Conservation (phyloP, 2,797 vertebrate species). For the Tinamus major region DNA sequence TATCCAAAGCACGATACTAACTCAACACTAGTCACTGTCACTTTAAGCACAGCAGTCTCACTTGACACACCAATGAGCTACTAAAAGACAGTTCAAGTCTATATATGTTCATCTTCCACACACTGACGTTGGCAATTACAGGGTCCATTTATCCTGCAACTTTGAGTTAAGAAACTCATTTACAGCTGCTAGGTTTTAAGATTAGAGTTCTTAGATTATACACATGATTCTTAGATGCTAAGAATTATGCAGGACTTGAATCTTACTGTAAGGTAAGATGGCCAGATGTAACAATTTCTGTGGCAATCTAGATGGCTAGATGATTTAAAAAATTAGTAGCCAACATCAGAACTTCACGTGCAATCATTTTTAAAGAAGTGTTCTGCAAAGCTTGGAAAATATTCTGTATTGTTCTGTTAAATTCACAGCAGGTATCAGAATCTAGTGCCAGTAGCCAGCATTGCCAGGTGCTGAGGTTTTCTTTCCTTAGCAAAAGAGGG, state of each 20-base stretch:
- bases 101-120: neutral
- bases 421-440: neutral
- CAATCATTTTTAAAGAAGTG: neutral
- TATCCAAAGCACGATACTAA: neutral
- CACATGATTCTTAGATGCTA: no score
- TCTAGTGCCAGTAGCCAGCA: neutral
- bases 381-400: neutral
- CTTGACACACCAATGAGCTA: neutral
- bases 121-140: neutral
- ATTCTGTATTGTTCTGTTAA: neutral
- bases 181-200: neutral
- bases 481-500: neutral
- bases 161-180: neutral
- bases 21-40: neutral
- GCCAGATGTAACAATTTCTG: neutral
- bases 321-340: neutral
- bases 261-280: neutral
- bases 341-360: neutral
- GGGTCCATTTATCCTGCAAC: neutral
- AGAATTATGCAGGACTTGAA: accelerated
- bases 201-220: no score
- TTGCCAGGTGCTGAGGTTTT: neutral
- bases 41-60: neutral
- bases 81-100: neutral
- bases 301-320: neutral